phyloP scores from a whole-genome alignment of 1,140 invertebrate species.

The Anastrepha obliqua region DNA sequence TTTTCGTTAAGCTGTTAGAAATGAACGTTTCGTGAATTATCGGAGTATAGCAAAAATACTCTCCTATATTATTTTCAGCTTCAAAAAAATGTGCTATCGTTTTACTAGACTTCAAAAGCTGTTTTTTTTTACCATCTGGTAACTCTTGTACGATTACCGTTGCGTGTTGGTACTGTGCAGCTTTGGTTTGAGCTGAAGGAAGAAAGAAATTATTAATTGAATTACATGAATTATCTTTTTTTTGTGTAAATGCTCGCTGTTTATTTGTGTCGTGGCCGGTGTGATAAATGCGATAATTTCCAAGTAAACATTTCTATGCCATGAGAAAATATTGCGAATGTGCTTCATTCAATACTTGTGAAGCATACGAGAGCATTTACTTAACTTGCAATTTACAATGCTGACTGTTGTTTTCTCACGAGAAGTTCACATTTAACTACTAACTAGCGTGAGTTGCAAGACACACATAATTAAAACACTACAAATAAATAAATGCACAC shows the following conservation, averaged over 20 bases:
- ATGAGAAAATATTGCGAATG: slow-evolving; percentile 2
- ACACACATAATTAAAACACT: not conserved
- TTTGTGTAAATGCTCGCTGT: not conserved
- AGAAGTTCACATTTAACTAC: slow-evolving; percentile 9
- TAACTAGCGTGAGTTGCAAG: not conserved
- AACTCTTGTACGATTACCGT: not conserved
- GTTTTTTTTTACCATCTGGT: not conserved
- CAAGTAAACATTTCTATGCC: slow-evolving; percentile 27
- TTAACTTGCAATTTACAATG: not conserved
- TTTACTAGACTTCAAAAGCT: too few species aligned
- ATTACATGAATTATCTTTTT: slow-evolving; percentile 29
- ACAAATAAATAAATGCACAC: too few species aligned
- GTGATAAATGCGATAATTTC: slow-evolving; percentile 32
- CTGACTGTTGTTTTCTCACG: not conserved
- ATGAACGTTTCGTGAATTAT: too few species aligned
- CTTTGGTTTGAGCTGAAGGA: not conserved
- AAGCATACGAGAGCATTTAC: not conserved
- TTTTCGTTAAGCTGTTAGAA: too few species aligned
- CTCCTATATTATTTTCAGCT: too few species aligned
- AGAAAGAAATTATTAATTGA: slow-evolving; percentile 20
- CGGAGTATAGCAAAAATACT: too few species aligned
- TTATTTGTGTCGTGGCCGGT: not conserved
- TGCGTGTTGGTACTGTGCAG: not conserved
- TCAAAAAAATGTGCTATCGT: too few species aligned
- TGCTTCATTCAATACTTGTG: not conserved